These are phyloP conservation scores for Nomada ruficornis DNA, from an alignment of 2,888 invertebrate genomes.

Conservation along the genomic window DNA sequence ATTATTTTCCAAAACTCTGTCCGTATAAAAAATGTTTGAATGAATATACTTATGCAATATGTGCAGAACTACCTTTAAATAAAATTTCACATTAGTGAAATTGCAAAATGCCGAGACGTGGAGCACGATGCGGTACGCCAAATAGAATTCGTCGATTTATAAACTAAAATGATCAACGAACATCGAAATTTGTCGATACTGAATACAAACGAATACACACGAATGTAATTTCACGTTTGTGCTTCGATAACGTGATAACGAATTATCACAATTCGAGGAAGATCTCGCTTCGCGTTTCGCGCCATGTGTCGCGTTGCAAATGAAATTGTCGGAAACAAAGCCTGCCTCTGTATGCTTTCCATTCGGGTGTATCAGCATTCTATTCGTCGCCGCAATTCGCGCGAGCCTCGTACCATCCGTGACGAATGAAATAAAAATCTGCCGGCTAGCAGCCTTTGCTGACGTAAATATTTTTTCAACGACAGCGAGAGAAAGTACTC, in stretches of 20 bases:
- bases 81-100: too few species aligned
- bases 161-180: too few species aligned
- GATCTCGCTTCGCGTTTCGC: neutral
- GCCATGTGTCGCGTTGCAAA: neutral
- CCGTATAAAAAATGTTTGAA: too few species aligned
- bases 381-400: neutral
- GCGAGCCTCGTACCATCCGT: neutral
- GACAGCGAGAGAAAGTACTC: neutral
- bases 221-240: neutral
- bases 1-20: too few species aligned
- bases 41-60: too few species aligned
- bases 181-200: neutral
- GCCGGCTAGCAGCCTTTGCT: neutral
- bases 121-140: too few species aligned
- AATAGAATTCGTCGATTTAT: too few species aligned
- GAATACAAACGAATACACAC: neutral
- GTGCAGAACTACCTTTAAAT: too few species aligned
- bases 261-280: slow-evolving; percentile 1
- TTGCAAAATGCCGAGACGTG: too few species aligned
- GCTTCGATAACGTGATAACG: too few species aligned
- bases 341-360: slow-evolving; percentile 9
- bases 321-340: slow-evolving; percentile 18
- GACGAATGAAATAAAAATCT: slow-evolving; percentile 25
- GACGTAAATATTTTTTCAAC: slow-evolving; percentile 22
- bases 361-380: slow-evolving; percentile 8